Base-by-base conservation (phyloP, 2,113 vertebrate genomes). In the Tychaedon coryphoeus region DNA sequence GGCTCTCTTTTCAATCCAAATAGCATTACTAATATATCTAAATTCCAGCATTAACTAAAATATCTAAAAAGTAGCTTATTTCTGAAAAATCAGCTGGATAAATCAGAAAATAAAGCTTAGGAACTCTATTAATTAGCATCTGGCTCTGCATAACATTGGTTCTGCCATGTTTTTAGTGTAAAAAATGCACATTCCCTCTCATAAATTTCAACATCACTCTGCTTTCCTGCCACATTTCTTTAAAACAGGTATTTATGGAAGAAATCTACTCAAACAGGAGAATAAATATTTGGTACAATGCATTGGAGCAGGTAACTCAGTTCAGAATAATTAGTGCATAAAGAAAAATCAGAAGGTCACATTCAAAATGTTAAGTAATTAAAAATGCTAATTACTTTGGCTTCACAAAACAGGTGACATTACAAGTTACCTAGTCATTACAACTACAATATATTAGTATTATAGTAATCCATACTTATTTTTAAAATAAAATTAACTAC, bases 61-160 rank as follows among this genome's bases (percentile, higher is more conserved):
- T 38, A 76, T 2, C 31, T 34, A 69, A 72, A 45, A 69, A 48
- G 23, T 5, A 34, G 29, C 10, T 65, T 56, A 14, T 75, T 88
- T 75, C 8, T 40, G 19, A 69, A 85, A 73, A 81, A 33, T 33
- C 8, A 25, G 20, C 12, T 47, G 14, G 48, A 36, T 14, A 73
- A 76, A 69, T 42, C 8, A 58, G 42, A 71, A 75, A 91, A 73
- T 14, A 10, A 51, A 20, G 6, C 31, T 51, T 66, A 34, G 24
- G 19, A 84, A 48, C 6, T 38, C 26, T 40, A n/a, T 40, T 75
- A 70, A 57, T 45, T 65, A 77, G 24, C 7, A 82, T 12, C 14
- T 53, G 15, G 9, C 11, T 48, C 42, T 60, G 19, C 5, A 33
- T 29, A 43, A 40, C 1, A 0, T 66, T 53, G 31, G 1, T 43